These are phyloP conservation scores for Gymnarchus niloticus DNA, from an alignment of 2,113 vertebrate genomes.

Conservation along the genomic window DNA sequence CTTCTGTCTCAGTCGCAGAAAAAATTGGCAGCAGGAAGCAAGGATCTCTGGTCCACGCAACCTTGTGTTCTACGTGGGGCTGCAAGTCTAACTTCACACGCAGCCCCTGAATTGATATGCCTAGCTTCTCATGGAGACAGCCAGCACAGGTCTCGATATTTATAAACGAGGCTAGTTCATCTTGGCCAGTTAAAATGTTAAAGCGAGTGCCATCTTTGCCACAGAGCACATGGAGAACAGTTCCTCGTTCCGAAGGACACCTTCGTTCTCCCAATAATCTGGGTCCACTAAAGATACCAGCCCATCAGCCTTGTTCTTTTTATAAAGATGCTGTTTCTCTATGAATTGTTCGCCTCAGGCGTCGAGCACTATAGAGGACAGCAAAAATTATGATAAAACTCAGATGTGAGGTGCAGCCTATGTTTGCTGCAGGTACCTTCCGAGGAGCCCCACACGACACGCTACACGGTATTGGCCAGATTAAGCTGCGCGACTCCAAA, in stretches of 20 bases:
- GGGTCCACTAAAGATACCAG: not conserved
- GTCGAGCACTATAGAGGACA: not conserved
- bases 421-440: not conserved
- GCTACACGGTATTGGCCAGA: not conserved
- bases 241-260: not conserved
- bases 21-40: not conserved
- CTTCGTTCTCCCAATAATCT: not conserved
- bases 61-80: not conserved
- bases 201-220: slow-evolving; percentile 23
- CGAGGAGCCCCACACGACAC: too few relatives aligned
- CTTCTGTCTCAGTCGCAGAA: not conserved
- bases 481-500: not conserved
- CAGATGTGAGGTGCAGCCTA: not conserved
- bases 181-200: slow-evolving; percentile 23
- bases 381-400: not conserved
- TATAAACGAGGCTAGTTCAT: slow-evolving; percentile 32
- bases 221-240: not conserved
- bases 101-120: slow-evolving; percentile 22
- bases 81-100: not conserved
- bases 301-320: not conserved
- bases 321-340: not conserved
- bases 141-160: slow-evolving; percentile 27
- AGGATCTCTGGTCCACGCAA: not conserved
- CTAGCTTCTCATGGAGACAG: slow-evolving; percentile 26
- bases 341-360: not conserved